Evolutionary conservation across 2,113 vertebrate species (phyloP), one percentile per base, ranked within the genome.

Genomic region (Mastomys natalensis): DNA sequence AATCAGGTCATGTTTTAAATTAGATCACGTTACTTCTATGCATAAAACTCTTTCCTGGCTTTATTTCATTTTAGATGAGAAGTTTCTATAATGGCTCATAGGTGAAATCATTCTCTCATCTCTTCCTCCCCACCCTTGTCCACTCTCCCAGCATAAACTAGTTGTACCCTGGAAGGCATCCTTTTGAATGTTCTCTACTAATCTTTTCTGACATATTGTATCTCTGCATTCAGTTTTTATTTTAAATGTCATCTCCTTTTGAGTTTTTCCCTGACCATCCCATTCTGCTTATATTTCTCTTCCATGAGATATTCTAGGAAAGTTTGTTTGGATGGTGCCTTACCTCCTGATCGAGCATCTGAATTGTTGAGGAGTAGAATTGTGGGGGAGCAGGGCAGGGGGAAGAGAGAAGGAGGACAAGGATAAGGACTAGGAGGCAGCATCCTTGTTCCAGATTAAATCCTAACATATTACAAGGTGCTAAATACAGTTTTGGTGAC

Each of bases 121-220:
- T 77, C 12, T 89, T 6, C 43, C 1, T 29, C 43, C 10, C 77
- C 8, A 17, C 55, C 55, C 6, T 60, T 12, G 13, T 7, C 29
- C 0, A 31, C 4, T 2, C 19, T 9, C 6, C 51, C 60, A 0
- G 45, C 66, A 37, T 13, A 1, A 5, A 5, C 19, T 13, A 0
- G 1, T 5, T 10, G 7, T 24, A 24, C 10, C 17, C 0, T 26
- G 8, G 1, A 34, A 58, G 22, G 17, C 13, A n/a, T 45, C 7
- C 40, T 68, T 62, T 58, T 64, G 55, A 31, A 24, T 11, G 7
- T 51, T 5, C 40, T 90, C 78, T 73, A 53, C 17, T 89, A 0
- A 0, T 31, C n/a, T 34, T 95, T 10, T 78, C 53, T 16, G 17
- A 22, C 29, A 34, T 62, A 55, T 45, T 85, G 68, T 93, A 43